Conservation (phyloP, 2,113 vertebrate genomes). For the Grantiella picta region DNA sequence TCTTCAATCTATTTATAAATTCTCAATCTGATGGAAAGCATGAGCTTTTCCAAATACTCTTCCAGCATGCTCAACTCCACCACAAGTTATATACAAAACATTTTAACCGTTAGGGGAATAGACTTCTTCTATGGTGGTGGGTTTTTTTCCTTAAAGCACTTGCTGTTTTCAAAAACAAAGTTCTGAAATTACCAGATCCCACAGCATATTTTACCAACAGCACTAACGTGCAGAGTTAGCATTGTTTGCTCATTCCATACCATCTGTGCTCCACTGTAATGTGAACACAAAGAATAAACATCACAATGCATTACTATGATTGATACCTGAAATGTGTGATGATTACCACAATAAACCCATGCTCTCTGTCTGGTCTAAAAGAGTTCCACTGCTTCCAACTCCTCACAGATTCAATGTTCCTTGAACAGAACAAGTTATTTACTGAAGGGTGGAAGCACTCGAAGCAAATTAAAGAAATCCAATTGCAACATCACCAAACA, state of each 20-base stretch:
- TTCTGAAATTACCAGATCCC: not conserved
- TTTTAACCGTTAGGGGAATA: not conserved
- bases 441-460: not conserved
- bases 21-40: not conserved
- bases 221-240: not conserved
- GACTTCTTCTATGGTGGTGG: not conserved
- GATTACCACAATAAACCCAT: not conserved
- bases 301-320: not conserved
- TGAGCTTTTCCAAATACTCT: not conserved
- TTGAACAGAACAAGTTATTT: not conserved
- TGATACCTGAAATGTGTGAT: not conserved
- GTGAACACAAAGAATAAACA: not conserved
- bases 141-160: not conserved
- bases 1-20: not conserved
- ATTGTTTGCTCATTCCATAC: not conserved
- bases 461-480: not conserved
- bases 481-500: not conserved
- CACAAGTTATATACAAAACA: not conserved
- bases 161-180: not conserved
- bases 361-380: not conserved
- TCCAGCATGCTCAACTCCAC: not conserved
- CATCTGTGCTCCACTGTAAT: slow-evolving; percentile 8
- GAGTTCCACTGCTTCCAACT: not conserved
- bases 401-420: not conserved
- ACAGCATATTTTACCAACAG: not conserved